Base-by-base conservation (phyloP, 1,140 invertebrate genomes). In the Drosophila jambulina region DNA sequence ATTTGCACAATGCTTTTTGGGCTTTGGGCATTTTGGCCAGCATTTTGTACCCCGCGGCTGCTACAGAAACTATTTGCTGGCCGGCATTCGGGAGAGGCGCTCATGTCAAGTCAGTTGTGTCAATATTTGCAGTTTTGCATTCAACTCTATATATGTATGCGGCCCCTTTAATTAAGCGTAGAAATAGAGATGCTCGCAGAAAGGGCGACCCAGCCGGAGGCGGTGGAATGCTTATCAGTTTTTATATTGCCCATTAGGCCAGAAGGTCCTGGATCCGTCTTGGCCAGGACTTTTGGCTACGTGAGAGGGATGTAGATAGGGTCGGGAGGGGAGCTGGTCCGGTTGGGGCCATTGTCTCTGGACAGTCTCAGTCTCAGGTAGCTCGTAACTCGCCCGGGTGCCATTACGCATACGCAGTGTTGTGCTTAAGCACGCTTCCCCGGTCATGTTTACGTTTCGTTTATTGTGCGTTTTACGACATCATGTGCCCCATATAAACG, bases 391-490 rank as follows among this genome's bases (percentile, higher is more conserved):
- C 84, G 53, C 72, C 38, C 62, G 81, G 84, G 85, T 63, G 75
- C 67, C 70, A 76, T 88, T 78, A 88, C 81, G 84, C 67, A 87
- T 87, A 88, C 84, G 84, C 84, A 60, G 58, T 60, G 80, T 87
- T 68, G 71, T 57, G 59, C 78, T 56, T 61, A 51, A 78, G 57
- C 64, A 57, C 64, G 27, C 61, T 76, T 51, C 51, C 53, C 56
- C 61, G 17, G 54, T 45, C 70, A 43, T 82, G 75, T 84, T 84
- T 72, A 82, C 81, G 81, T 78, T 88, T 85, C 69, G 86, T 88
- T 88, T 88, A 88, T 88, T 84, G 85, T 90, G 70, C 45, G 61
- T 77, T 90, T 90, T 90, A 88, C 85, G 85, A 88, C 85, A 70
- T 74, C 62, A 83, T 84, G 85, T 90, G 75, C 78, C 48, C 60